Evolutionary conservation across 1,140 invertebrate species (phyloP).

Genomic region (Vanessa tameamea): DNA sequence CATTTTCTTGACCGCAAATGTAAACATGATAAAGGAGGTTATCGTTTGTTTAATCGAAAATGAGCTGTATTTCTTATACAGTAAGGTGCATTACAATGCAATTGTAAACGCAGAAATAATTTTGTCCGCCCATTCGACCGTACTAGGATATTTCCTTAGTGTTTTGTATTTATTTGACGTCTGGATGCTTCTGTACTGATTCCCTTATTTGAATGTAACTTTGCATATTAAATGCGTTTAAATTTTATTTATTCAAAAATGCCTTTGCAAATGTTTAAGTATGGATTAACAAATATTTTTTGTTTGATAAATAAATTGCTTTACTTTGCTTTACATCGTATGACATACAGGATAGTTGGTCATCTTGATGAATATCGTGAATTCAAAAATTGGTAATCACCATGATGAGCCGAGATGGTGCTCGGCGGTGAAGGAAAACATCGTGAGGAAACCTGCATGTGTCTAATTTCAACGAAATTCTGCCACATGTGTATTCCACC

Average conservation of each 20-base stretch:
- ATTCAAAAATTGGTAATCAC: too few relatives aligned
- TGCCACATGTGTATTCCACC: too few relatives aligned
- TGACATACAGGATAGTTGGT: too few relatives aligned
- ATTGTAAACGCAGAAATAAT: background rate
- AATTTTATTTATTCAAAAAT: slow-evolving; percentile 6
- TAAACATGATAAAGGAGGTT: slow-evolving; percentile 2
- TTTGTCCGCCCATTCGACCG: slow-evolving; percentile 23
- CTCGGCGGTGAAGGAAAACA: too few relatives aligned
- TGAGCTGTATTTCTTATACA: slow-evolving; percentile 26
- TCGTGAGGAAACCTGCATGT: too few relatives aligned
- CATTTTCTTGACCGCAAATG: slow-evolving; percentile 49
- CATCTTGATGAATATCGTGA: too few relatives aligned
- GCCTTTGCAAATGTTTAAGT: background rate
- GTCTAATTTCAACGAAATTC: too few relatives aligned
- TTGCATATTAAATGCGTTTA: slow-evolving; percentile 8
- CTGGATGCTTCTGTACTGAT: slow-evolving; percentile 46
- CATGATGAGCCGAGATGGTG: too few relatives aligned
- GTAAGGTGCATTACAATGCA: slow-evolving; percentile 13
- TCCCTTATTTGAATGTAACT: slow-evolving; percentile 33
- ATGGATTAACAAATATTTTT: background rate
- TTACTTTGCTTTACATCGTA: too few relatives aligned
- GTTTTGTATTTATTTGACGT: slow-evolving; percentile 42
- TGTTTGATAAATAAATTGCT: background rate
- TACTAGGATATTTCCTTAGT: slow-evolving; percentile 31
- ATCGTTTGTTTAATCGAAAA: slow-evolving; percentile 15